Evolutionary conservation across 2,888 invertebrate species (phyloP).

Genomic region (Philhelius pedissequus): DNA sequence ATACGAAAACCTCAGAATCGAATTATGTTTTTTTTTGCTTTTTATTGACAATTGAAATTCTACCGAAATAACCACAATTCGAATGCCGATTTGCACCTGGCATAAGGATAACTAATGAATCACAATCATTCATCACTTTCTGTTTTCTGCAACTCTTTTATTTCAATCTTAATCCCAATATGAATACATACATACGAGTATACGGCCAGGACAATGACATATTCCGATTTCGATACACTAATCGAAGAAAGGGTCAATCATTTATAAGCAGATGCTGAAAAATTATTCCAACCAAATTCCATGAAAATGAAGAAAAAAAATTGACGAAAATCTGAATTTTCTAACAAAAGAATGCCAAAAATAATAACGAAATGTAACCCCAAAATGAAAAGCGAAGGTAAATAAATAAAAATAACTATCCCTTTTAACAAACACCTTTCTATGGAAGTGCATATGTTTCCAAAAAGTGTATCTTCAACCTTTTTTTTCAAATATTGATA

Average conservation of each 20-base stretch:
- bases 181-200: background rate
- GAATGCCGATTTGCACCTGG: conserved; percentile 3
- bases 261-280: conserved; percentile 42
- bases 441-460: conserved; percentile 50
- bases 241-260: conserved; percentile 50
- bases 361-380: conserved; percentile 16
- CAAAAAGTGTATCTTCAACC: conserved; percentile 3
- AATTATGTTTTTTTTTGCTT: no score
- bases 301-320: background rate
- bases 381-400: conserved; percentile 38
- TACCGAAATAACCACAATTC: no score
- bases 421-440: conserved; percentile 50
- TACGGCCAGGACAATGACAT: conserved; percentile 5
- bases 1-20: no score
- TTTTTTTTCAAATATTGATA: conserved; percentile 32
- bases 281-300: conserved; percentile 8
- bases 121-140: conserved; percentile 33
- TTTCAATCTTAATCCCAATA: background rate
- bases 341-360: conserved; percentile 41
- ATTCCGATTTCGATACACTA: conserved; percentile 34
- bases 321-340: conserved; percentile 50
- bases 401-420: conserved; percentile 23
- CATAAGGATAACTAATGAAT: background rate
- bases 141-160: conserved; percentile 35
- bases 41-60: no score